These are phyloP conservation scores for Triplophysa yarkandensis DNA, from an alignment of 2,797 vertebrate genomes.

Conservation along the genomic window DNA sequence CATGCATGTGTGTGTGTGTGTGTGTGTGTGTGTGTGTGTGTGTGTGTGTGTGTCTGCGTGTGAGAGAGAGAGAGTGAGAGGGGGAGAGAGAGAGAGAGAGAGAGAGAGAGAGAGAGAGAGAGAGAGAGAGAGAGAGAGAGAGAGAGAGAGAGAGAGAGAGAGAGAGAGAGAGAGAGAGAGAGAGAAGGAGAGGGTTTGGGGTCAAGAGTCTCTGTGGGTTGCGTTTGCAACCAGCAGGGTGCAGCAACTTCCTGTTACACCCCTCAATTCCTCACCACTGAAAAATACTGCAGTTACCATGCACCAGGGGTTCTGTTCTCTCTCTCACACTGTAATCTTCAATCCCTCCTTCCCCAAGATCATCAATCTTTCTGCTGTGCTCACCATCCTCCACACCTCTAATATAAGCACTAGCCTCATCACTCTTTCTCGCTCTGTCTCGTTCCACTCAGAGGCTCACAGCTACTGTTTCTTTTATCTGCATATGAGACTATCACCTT, in stretches of 20 bases:
- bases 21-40: too few species aligned
- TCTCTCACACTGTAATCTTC: slow-evolving; percentile 57
- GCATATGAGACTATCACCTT: slow-evolving; percentile 26
- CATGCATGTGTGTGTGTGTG: slow-evolving; percentile 23
- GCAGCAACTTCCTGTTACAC: slow-evolving; percentile 45
- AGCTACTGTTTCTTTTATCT: slow-evolving; percentile 12
- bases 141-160: too few species aligned
- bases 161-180: background rate
- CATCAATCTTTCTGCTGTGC: slow-evolving; percentile 73
- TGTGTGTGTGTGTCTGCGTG: too few species aligned
- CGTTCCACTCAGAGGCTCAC: slow-evolving; percentile 17
- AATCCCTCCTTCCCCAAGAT: slow-evolving; percentile 73
- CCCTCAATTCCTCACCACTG: slow-evolving; percentile 13
- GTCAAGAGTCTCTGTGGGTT: slow-evolving; percentile 22
- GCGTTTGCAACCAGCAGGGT: slow-evolving; percentile 51
- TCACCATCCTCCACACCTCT: slow-evolving; percentile 60
- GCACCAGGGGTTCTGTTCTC: slow-evolving; percentile 55
- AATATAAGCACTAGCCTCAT: slow-evolving; percentile 69
- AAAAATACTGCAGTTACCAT: slow-evolving; percentile 62
- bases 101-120: too few species aligned
- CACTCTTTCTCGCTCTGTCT: slow-evolving; percentile 21
- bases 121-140: too few species aligned
- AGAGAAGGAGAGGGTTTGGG: slow-evolving; percentile 20
- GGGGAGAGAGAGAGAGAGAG: too few species aligned
- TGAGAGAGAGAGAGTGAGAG: too few species aligned